Conservation (phyloP, 1,140 invertebrate species). For the Patella vulgata region DNA sequence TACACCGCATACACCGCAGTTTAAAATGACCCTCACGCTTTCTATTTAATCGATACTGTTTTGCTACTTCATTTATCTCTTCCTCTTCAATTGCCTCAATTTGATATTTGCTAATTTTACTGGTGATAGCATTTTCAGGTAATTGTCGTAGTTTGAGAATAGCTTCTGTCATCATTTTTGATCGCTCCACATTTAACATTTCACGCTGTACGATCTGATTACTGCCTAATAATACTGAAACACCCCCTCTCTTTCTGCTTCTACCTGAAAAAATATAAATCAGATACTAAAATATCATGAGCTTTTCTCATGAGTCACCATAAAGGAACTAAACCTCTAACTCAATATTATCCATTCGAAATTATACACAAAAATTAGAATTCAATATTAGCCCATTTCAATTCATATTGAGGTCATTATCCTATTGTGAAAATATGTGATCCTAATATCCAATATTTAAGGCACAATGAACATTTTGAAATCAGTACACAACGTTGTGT, state of each 20-base stretch:
- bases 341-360: no score
- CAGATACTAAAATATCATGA: no score
- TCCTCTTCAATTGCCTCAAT: constrained; percentile 10
- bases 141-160: constrained; percentile 15
- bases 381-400: no score
- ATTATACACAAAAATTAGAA: no score
- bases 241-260: constrained; percentile 20
- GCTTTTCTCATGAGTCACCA: no score
- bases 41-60: background rate
- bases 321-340: no score
- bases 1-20: background rate
- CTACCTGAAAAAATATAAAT: constrained; percentile 19
- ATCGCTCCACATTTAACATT: constrained; percentile 15
- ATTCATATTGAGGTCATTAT: no score
- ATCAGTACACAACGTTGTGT: no score
- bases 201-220: constrained; percentile 15
- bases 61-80: constrained; percentile 5
- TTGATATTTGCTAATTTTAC: constrained; percentile 4
- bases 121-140: background rate
- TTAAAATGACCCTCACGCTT: background rate
- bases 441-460: no score
- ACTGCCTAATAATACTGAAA: constrained; percentile 22
- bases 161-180: constrained; percentile 25
- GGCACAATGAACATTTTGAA: no score
- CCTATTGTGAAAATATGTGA: no score